Conservation (phyloP, 2,888 invertebrate species). For the Alentia gelatinosa region DNA sequence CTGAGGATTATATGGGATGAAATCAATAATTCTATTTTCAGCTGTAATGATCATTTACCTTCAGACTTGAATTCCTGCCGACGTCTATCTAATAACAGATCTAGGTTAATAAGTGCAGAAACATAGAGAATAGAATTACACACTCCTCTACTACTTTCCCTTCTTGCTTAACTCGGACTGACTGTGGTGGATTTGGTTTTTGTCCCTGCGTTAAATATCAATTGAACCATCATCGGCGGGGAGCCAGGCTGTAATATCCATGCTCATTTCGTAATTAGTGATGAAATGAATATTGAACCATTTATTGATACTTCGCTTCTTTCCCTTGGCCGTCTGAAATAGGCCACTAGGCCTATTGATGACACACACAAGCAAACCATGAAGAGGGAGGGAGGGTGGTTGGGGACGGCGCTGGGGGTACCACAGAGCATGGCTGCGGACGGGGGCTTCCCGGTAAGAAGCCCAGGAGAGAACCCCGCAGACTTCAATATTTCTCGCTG, state of each 20-base stretch:
- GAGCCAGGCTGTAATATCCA: background rate
- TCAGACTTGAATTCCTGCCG: no score
- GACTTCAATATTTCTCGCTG: background rate
- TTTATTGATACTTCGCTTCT: background rate
- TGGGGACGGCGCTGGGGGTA: background rate
- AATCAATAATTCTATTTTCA: no score
- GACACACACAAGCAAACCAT: background rate
- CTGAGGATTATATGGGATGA: no score
- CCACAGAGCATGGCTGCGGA: no score
- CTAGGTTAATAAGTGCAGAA: no score
- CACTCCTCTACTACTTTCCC: no score
- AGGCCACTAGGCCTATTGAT: background rate
- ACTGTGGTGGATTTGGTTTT: no score
- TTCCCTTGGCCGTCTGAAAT: background rate
- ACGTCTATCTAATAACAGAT: no score
- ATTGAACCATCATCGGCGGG: background rate
- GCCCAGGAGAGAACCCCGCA: background rate
- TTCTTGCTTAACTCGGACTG: no score
- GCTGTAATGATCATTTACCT: no score
- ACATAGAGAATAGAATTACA: no score
- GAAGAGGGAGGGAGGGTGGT: background rate
- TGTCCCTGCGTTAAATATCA: background rate
- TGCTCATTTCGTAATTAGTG: constrained; percentile 18
- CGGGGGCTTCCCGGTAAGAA: background rate
- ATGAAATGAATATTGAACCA: constrained; percentile 11